phyloP scores from a whole-genome alignment of 2,797 vertebrate genomes.

The Etheostoma perlongum region DNA sequence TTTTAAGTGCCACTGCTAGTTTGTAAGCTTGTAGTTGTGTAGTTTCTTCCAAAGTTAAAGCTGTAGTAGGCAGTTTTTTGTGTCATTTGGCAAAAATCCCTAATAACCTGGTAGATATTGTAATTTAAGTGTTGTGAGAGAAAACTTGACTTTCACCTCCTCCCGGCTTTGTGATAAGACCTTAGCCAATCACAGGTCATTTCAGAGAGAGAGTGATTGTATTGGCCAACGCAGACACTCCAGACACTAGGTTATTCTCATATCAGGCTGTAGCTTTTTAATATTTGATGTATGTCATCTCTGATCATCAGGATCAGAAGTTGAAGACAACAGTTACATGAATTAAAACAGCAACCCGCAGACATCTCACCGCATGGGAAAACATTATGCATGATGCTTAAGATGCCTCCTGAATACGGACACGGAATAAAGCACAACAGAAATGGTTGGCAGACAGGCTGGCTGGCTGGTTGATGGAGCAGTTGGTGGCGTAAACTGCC shows the following conservation, averaged over 20 bases:
- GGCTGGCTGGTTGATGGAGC: constrained; percentile 44
- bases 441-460: constrained; percentile 13
- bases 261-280: constrained; percentile 24
- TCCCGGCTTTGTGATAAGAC: too few relatives aligned
- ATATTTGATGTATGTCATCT: constrained; percentile 21
- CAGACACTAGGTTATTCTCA: background rate
- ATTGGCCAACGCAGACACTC: background rate
- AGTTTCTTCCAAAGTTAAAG: background rate
- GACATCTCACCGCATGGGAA: constrained; percentile 65
- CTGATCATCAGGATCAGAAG: constrained; percentile 35
- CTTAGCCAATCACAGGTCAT: too few relatives aligned
- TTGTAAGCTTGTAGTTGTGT: background rate
- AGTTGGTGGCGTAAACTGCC: constrained; percentile 18
- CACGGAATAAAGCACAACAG: constrained; percentile 32
- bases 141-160: too few relatives aligned
- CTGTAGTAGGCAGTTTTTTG: too few relatives aligned
- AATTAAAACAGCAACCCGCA: constrained; percentile 14
- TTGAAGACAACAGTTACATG: constrained; percentile 43
- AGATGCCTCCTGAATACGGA: constrained; percentile 43
- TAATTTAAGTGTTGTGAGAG: too few relatives aligned
- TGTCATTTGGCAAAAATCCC: too few relatives aligned
- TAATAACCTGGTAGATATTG: too few relatives aligned
- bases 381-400: constrained; percentile 74
- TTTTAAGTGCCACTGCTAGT: background rate
- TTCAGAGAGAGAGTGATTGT: too few relatives aligned